Percentiles rank a stretch among this genome's conserved stretches.
Evolutionary conservation across 2,113 vertebrate genomes (phyloP).

Genomic region (Polypterus bichir): DNA sequence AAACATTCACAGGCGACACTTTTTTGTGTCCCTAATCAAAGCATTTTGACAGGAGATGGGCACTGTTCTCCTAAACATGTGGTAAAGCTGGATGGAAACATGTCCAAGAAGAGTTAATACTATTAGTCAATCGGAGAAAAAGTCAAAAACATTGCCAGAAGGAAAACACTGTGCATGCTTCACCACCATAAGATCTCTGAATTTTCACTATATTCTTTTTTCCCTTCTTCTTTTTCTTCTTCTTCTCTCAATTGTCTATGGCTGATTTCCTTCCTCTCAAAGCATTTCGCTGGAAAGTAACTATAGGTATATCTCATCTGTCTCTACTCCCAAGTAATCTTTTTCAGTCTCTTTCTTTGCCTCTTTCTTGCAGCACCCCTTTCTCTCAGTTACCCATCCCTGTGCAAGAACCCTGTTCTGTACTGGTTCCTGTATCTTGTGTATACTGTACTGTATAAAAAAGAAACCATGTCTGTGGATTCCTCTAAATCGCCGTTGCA

Average conservation of each 20-base stretch:
- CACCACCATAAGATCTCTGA: constrained; percentile 29
- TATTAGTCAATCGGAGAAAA: no score
- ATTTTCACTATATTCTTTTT: constrained; percentile 46
- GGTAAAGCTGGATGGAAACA: no score
- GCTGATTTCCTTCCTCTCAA: constrained; percentile 57
- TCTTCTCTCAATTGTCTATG: constrained; percentile 31
- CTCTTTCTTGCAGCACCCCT: constrained; percentile 18
- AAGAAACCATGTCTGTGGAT: not conserved
- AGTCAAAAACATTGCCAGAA: no score
- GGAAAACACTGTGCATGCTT: not conserved
- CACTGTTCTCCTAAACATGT: no score
- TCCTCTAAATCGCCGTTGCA: constrained; percentile 27
- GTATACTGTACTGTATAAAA: not conserved
- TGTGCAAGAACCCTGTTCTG: constrained; percentile 7
- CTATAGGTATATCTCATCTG: constrained; percentile 71
- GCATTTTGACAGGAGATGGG: no score
- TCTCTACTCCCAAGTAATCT: constrained; percentile 20
- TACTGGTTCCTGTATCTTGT: constrained; percentile 1
- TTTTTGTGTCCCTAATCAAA: no score
- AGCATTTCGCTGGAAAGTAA: constrained; percentile 75
- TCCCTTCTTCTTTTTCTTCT: constrained; percentile 38
- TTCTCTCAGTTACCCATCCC: not conserved
- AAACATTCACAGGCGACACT: no score
- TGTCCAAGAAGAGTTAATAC: no score
- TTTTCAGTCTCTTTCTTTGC: constrained; percentile 22